Conservation (phyloP, 2,113 vertebrate species). For the Trogon melanurus region DNA sequence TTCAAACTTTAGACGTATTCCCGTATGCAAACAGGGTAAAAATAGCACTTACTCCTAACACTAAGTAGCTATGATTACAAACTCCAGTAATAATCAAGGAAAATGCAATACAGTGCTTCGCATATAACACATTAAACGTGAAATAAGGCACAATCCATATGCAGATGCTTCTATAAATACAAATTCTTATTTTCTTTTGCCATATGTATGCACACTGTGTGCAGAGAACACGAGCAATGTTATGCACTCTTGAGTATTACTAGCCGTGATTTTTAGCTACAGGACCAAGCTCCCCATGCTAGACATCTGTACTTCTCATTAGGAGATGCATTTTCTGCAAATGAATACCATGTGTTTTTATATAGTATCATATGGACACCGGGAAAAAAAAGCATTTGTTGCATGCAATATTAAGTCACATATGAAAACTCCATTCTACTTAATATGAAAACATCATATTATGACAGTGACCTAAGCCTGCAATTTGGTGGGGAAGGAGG, state of each 20-base stretch:
- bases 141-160: not conserved
- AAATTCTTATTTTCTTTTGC: not conserved
- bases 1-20: not conserved
- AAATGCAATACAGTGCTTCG: not conserved
- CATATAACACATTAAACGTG: not conserved
- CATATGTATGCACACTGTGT: not conserved
- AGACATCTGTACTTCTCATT: slow-evolving; percentile 2
- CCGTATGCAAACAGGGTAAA: not conserved
- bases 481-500: not conserved
- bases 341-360: not conserved
- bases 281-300: not conserved
- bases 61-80: slow-evolving; percentile 7
- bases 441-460: not conserved
- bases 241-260: not conserved
- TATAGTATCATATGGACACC: not conserved
- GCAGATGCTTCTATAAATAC: not conserved
- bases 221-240: not conserved
- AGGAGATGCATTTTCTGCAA: not conserved
- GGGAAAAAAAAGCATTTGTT: not conserved
- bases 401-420: not conserved
- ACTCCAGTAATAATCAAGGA: not conserved
- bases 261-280: not conserved
- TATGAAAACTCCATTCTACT: not conserved
- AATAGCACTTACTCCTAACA: not conserved
- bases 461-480: not conserved